Evolutionary conservation across 2,888 invertebrate species (phyloP).

Genomic region (Pachymerium ferrugineum): DNA sequence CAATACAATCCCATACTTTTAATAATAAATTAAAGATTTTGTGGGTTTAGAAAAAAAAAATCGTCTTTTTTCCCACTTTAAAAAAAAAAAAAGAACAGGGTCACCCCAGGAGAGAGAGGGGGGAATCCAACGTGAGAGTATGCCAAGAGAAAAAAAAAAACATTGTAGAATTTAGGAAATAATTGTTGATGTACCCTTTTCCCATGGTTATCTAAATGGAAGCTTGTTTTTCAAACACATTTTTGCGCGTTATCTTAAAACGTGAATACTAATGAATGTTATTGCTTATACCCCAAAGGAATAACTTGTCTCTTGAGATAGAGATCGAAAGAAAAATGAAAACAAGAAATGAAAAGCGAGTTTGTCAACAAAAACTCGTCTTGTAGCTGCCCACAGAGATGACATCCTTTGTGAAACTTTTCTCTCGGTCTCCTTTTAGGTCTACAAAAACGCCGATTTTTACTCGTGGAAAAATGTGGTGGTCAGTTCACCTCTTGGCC

Average conservation of each 20-base stretch:
- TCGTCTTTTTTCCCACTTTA: no score
- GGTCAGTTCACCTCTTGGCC: conserved; percentile 23
- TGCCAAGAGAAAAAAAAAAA: not conserved
- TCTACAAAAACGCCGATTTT: not conserved
- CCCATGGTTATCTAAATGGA: no score
- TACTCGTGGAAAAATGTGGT: conserved; percentile 12
- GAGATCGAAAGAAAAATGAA: no score
- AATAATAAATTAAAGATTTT: conserved; percentile 5
- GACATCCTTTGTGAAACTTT: not conserved
- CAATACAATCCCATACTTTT: conserved; percentile 6
- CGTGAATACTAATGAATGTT: not conserved
- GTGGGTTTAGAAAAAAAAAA: no score
- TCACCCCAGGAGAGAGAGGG: not conserved
- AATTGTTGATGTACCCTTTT: no score
- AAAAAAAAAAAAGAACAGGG: not conserved
- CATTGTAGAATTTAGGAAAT: no score
- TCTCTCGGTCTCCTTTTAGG: no score
- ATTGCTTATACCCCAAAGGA: no score
- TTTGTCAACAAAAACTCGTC: conserved; percentile 21
- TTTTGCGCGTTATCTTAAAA: no score
- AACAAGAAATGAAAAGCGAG: not conserved
- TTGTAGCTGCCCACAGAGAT: not conserved
- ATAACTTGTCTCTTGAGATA: no score
- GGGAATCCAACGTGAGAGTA: no score
- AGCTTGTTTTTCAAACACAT: not conserved